These are phyloP conservation scores for Bergia puertoricense DNA, from an alignment of 92 coral and sea anemone genomes.

Conservation along the genomic window DNA sequence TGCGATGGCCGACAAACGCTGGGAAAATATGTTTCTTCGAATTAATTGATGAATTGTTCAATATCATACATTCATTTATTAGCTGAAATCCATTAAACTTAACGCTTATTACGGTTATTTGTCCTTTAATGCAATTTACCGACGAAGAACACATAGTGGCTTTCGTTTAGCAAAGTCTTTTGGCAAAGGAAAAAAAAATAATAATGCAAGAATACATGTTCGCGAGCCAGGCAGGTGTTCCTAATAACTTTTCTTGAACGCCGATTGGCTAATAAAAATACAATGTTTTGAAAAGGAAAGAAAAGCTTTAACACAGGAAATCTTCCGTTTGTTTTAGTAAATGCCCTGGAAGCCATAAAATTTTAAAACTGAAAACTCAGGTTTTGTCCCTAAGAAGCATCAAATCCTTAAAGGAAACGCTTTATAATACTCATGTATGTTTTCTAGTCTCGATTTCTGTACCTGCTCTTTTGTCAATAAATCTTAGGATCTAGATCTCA, in stretches of 20 bases:
- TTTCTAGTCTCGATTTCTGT: background rate
- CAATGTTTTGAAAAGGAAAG: background rate
- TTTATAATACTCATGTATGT: background rate
- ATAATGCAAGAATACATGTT: background rate
- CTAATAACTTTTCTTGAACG: background rate
- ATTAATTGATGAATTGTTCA: background rate
- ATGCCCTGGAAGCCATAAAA: background rate
- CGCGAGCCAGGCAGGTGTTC: slow-evolving; percentile 8
- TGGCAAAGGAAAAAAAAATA: background rate
- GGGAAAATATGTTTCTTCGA: background rate
- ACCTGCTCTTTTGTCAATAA: too few species aligned
- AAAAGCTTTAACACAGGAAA: slow-evolving; percentile 5
- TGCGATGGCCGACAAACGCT: too few species aligned
- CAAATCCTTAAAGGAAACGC: background rate
- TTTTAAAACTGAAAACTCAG: background rate
- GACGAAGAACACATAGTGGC: background rate
- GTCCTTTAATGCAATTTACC: background rate
- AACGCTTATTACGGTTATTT: background rate
- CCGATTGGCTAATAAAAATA: slow-evolving; percentile 14
- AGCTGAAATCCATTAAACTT: background rate
- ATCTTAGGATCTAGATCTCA: too few species aligned
- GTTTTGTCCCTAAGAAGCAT: background rate
- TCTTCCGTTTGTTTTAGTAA: background rate
- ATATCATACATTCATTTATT: background rate
- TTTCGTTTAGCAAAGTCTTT: background rate